These are phyloP conservation scores for Protosalanx chinensis DNA, from an alignment of 2,797 vertebrate species.

Conservation along the genomic window DNA sequence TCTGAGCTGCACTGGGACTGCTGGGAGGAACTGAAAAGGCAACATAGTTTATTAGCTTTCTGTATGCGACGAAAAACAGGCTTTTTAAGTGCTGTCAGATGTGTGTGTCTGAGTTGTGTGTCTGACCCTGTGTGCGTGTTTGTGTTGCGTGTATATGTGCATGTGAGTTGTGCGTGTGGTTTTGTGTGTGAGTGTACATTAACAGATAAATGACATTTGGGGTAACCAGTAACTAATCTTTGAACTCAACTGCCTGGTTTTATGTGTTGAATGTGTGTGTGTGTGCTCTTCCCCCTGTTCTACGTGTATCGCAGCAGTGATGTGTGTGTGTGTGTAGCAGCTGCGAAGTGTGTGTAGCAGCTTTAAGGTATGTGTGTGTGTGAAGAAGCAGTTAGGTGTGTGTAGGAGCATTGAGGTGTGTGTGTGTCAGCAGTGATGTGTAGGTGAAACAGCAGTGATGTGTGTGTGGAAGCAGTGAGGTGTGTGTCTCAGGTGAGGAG, in stretches of 20 bases:
- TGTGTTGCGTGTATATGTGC: neutral
- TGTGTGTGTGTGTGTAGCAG: constrained; percentile 18
- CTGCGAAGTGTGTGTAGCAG: too few relatives aligned
- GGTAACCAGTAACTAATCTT: neutral
- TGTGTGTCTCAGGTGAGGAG: constrained; percentile 28
- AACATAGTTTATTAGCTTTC: constrained; percentile 42
- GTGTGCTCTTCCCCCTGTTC: neutral
- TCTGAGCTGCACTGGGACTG: constrained; percentile 10
- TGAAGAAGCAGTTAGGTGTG: constrained; percentile 23
- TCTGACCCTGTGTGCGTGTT: constrained; percentile 6
- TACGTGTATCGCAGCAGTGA: constrained; percentile 20
- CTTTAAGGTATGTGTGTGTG: neutral
- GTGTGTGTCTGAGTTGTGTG: constrained; percentile 16
- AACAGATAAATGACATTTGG: neutral
- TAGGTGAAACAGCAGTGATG: neutral
- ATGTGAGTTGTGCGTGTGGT: neutral
- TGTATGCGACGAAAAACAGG: constrained; percentile 32
- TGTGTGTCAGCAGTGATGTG: neutral
- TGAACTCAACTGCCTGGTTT: neutral
- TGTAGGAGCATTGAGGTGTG: constrained; percentile 37
- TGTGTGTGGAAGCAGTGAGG: constrained; percentile 40
- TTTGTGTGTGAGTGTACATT: neutral
- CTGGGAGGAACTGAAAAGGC: constrained; percentile 14
- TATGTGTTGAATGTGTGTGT: neutral
- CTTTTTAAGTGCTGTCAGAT: constrained; percentile 39